Evolutionary conservation across 2,113 vertebrate genomes (phyloP).

Genomic region (Hemicordylus capensis): DNA sequence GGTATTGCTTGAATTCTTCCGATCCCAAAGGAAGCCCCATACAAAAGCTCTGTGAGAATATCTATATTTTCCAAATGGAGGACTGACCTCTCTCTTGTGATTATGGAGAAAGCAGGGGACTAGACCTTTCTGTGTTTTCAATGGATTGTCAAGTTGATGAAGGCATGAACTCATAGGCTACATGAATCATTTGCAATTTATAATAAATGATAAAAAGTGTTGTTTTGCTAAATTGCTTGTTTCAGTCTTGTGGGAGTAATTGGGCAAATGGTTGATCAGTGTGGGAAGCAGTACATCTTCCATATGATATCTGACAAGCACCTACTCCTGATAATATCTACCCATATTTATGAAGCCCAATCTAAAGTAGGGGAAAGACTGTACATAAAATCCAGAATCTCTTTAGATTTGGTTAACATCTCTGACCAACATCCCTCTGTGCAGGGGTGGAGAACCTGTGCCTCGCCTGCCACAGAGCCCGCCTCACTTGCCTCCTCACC

Average conservation of each 20-base stretch:
- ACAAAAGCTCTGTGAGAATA: too few relatives aligned
- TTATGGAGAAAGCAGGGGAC: neutral
- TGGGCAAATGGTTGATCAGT: neutral
- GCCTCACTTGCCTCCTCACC: too few relatives aligned
- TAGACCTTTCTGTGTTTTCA: too few relatives aligned
- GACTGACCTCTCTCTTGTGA: too few relatives aligned
- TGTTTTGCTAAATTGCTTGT: neutral
- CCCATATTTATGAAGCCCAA: neutral
- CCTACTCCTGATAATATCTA: neutral
- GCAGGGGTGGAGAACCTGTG: too few relatives aligned
- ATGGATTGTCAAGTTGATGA: neutral
- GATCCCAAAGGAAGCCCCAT: too few relatives aligned
- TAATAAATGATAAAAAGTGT: neutral
- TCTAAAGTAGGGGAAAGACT: neutral
- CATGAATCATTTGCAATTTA: neutral
- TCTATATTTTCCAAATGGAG: neutral
- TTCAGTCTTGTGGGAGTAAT: neutral
- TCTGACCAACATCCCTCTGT: too few relatives aligned
- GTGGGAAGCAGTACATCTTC: neutral
- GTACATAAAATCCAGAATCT: neutral
- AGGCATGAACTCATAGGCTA: neutral
- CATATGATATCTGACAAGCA: neutral
- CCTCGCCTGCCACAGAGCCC: too few relatives aligned
- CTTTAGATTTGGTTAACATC: neutral
- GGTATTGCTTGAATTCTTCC: too few relatives aligned